Percentiles rank a stretch among this genome's conserved stretches.
These are phyloP conservation scores for Diplosoma virens DNA, from an alignment of 23 tunicate species.

Conservation along the genomic window DNA sequence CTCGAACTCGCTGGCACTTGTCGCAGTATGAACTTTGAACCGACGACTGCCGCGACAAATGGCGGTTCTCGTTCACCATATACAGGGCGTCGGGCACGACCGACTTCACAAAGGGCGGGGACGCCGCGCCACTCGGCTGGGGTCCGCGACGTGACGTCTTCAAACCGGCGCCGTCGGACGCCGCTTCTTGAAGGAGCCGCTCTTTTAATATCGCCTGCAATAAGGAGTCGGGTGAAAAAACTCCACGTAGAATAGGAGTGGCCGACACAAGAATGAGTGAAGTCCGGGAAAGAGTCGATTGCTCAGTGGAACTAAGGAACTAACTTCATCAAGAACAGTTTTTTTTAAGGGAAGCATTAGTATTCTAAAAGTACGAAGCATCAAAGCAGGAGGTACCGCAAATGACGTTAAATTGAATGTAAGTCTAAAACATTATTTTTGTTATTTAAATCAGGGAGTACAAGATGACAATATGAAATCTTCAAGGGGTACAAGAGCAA, in stretches of 20 bases:
- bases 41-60: background rate
- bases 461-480: too few species aligned
- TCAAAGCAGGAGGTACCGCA: too few species aligned
- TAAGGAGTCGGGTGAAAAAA: background rate
- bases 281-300: background rate
- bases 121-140: background rate
- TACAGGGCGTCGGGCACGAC: slow-evolving; percentile 75
- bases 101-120: background rate
- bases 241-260: background rate
- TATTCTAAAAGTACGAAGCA: too few species aligned
- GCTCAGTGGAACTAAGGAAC: background rate
- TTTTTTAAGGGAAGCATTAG: too few species aligned
- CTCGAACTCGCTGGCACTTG: slow-evolving; percentile 17
- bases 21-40: slow-evolving; percentile 27
- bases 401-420: too few species aligned
- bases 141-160: slow-evolving; percentile 24
- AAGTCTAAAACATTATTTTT: too few species aligned
- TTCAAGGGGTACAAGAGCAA: too few species aligned
- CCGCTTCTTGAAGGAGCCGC: slow-evolving; percentile 35
- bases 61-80: slow-evolving; percentile 63
- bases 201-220: slow-evolving; percentile 74
- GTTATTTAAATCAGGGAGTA: too few species aligned
- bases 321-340: too few species aligned
- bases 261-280: background rate
- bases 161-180: slow-evolving; percentile 25